These are phyloP conservation scores for Phylloscopus trochilus DNA, from an alignment of 2,113 vertebrate species.

Conservation along the genomic window DNA sequence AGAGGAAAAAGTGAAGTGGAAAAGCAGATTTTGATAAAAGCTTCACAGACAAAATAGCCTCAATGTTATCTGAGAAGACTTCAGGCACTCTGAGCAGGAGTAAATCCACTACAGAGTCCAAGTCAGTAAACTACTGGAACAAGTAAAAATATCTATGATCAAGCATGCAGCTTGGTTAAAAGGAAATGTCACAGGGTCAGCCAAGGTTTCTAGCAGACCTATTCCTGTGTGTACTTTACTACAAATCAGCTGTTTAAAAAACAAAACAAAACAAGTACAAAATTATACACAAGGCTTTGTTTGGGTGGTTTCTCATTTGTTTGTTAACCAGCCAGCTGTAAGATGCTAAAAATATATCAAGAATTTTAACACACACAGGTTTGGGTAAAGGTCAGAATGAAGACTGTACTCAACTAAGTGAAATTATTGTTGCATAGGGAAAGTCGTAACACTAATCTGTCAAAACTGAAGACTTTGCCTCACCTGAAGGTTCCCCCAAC, in stretches of 20 bases:
- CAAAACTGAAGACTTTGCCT: not conserved
- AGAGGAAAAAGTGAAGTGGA: not conserved
- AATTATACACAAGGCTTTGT: not conserved
- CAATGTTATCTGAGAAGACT: not conserved
- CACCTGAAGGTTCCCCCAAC: not conserved
- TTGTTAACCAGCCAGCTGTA: not conserved
- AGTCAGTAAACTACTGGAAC: not conserved
- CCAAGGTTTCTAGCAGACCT: not conserved
- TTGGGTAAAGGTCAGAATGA: not conserved
- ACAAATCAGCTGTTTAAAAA: not conserved
- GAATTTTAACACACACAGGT: not conserved
- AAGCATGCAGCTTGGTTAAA: not conserved
- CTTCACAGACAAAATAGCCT: not conserved
- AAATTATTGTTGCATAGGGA: not conserved
- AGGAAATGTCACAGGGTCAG: not conserved
- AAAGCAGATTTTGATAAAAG: slow-evolving; percentile 3
- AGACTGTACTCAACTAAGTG: not conserved
- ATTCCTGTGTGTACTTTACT: not conserved
- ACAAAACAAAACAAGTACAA: not conserved
- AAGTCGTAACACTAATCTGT: not conserved
- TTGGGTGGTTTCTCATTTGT: not conserved
- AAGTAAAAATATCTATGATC: not conserved
- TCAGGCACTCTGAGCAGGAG: not conserved
- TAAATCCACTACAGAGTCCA: not conserved
- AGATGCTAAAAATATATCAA: not conserved